A percentile compares a stretch with the other conserved stretches of the same genome.
Conservation (phyloP, 2,113 vertebrate species). For the Octodon degus region DNA sequence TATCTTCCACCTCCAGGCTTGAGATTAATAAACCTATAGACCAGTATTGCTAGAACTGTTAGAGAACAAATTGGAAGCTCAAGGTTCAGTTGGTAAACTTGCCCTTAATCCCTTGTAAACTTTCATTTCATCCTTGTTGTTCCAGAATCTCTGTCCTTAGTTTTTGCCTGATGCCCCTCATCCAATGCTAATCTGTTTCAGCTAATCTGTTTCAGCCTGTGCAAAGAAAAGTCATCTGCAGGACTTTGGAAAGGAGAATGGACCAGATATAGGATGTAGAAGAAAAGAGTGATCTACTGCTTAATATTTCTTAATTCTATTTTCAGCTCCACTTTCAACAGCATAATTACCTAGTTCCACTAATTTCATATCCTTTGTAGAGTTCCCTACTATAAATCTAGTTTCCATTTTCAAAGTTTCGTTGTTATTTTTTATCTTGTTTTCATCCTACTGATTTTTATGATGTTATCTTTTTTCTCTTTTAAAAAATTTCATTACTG, state of each 20-base stretch:
- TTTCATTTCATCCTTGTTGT: conserved; percentile 4
- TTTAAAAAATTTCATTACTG: background rate
- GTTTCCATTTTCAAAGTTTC: background rate
- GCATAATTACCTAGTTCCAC: conserved; percentile 28
- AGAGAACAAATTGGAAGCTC: background rate
- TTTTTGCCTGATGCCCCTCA: background rate
- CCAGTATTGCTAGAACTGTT: background rate
- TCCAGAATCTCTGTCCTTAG: background rate
- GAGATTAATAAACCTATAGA: background rate
- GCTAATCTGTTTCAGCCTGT: background rate
- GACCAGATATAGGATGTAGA: background rate
- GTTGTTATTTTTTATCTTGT: background rate
- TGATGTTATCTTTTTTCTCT: background rate
- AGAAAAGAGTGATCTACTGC: background rate
- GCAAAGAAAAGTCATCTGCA: conserved; percentile 18
- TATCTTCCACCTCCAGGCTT: background rate
- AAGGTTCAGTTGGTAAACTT: background rate
- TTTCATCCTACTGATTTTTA: background rate
- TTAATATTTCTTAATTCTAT: background rate
- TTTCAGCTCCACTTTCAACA: background rate
- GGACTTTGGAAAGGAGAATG: background rate
- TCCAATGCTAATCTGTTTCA: conserved; percentile 3
- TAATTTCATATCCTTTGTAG: conserved; percentile 28
- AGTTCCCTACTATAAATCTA: background rate
- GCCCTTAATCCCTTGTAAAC: background rate